phyloP scores from a whole-genome alignment of 2,113 vertebrate species.

The Antigone vipio region DNA sequence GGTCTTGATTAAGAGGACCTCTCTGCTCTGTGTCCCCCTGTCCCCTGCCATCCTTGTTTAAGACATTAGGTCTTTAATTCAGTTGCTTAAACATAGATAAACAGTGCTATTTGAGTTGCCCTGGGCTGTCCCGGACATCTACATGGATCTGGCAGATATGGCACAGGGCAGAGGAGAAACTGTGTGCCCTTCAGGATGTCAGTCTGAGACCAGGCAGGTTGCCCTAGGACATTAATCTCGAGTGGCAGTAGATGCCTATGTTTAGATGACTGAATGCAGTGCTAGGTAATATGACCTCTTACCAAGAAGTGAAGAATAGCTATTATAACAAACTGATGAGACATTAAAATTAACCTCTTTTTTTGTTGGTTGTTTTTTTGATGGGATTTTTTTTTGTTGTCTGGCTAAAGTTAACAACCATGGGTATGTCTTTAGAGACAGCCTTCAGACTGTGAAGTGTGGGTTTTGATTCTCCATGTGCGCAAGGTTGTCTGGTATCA shows the following conservation, averaged over 20 bases:
- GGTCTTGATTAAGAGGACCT: neutral
- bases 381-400: neutral
- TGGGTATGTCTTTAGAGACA: neutral
- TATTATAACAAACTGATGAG: neutral
- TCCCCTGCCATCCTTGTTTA: neutral
- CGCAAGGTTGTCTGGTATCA: neutral
- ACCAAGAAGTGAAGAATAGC: conserved; percentile 18
- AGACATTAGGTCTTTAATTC: neutral
- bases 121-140: neutral
- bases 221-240: conserved; percentile 1
- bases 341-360: neutral
- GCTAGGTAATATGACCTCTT: conserved; percentile 7
- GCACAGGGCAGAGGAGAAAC: neutral
- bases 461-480: neutral
- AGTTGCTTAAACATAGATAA: neutral
- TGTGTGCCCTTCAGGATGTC: neutral
- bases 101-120: neutral
- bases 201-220: neutral
- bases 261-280: conserved; percentile 34
- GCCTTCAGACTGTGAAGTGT: neutral
- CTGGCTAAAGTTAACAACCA: neutral
- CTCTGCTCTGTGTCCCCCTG: neutral
- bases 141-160: neutral
- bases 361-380: neutral
- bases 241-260: conserved; percentile 16